These are phyloP conservation scores for Calameuta pallipes DNA, from an alignment of 2,888 invertebrate species.

Conservation along the genomic window DNA sequence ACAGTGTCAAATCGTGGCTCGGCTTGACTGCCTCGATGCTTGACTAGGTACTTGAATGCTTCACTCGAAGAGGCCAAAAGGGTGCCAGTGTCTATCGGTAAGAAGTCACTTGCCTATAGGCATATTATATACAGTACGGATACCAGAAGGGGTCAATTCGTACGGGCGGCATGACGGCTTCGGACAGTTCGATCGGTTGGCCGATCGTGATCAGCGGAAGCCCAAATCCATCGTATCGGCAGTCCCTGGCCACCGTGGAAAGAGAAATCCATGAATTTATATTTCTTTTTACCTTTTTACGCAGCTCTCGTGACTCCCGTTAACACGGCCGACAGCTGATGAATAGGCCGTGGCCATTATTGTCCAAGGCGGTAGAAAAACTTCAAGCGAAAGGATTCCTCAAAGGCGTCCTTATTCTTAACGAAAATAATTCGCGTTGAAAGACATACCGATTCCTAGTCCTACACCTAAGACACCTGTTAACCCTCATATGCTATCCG, in stretches of 20 bases:
- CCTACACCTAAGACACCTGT: background rate
- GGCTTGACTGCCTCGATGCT: slow-evolving; percentile 17
- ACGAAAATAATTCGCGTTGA: background rate
- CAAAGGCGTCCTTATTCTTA: background rate
- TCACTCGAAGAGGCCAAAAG: background rate
- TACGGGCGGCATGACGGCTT: background rate
- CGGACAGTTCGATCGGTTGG: background rate
- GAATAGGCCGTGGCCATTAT: background rate
- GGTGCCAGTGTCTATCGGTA: background rate
- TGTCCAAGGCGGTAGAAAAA: background rate
- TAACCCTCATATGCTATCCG: background rate
- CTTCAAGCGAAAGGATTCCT: background rate
- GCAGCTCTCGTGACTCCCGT: background rate
- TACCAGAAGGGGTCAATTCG: background rate
- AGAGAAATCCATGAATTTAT: background rate
- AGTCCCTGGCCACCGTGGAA: background rate
- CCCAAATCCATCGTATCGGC: background rate
- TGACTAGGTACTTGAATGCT: background rate
- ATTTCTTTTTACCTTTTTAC: background rate
- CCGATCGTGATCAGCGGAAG: background rate
- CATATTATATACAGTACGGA: background rate
- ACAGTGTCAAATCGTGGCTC: slow-evolving; percentile 55
- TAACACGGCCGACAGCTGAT: background rate
- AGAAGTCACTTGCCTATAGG: background rate
- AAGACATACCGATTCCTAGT: background rate